Base-by-base conservation (phyloP, 2,888 invertebrate species). In the Ectemnius continuus region DNA sequence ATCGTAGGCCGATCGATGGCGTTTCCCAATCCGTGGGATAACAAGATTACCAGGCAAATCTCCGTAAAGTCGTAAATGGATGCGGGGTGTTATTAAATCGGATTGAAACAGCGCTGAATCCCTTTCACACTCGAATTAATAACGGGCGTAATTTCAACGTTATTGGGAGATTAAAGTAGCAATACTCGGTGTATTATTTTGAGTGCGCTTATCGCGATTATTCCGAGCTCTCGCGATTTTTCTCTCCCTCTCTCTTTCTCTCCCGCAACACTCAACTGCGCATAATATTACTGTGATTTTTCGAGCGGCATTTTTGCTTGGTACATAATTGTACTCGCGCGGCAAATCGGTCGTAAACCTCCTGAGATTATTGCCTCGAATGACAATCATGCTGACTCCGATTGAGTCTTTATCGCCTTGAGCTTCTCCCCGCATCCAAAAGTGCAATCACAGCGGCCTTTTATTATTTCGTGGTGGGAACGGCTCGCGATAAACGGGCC, bases 21-120 rank as follows among this genome's bases (percentile, higher is more conserved):
- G 74, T 73, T 70, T 70, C 63, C 68, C 70, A 77, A 73, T 70
- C 69, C 64, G 60, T 47, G 56, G 62, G 46, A 26, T 60, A 78
- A 48, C 8, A 18, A 58, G 62, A 57, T 52, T 68, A 66, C 48
- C 26, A 13, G 58, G 26, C 36, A 52, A 64, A 68, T 59, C 16
- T 58, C 69, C 79, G 61, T 72, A 65, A 70, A 76, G 47, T 64
- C 66, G 67, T 58, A 57, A 66, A 68, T 70, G 65, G 57, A 52
- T 52, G 52, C 52, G 36, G 56, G 59, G 57, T 23, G 45, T 20
- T 1, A 52, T 75, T 23, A 20, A 65, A 56, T n/a, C 4, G 46
- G 57, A 16, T n/a, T 8, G 13, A 28, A 46, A 52, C 48, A 67
- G 61, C 59, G 28, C 18, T 57, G 48, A 60, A n/a, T 5, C 64